These are phyloP conservation scores for Ophion ventricosus DNA, from an alignment of 2,888 invertebrate genomes.

Conservation along the genomic window DNA sequence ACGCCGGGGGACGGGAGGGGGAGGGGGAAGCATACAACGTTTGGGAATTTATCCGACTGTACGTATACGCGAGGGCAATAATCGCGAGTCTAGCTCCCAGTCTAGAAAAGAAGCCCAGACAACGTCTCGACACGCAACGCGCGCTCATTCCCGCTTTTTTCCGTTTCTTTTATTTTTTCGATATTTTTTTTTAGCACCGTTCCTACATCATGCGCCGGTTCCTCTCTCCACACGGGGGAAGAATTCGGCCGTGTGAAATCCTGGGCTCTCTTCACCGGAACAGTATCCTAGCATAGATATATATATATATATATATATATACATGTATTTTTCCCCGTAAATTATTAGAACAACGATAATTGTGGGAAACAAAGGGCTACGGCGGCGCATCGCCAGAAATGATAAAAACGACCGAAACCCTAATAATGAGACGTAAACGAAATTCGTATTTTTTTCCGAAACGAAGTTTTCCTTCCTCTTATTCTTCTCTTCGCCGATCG, in stretches of 20 bases:
- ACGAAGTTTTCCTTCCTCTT: not conserved
- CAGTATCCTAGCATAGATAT: conserved; percentile 37
- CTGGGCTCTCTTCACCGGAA: conserved; percentile 42
- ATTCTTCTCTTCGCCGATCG: too few relatives aligned
- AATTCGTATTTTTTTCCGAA: not conserved
- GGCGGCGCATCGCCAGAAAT: not conserved
- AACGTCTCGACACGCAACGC: conserved; percentile 66
- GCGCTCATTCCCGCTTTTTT: not conserved
- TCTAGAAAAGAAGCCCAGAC: conserved; percentile 58
- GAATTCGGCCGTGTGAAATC: conserved; percentile 62
- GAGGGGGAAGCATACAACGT: not conserved
- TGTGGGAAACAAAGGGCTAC: conserved; percentile 52
- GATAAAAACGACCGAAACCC: not conserved
- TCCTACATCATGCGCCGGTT: conserved; percentile 13
- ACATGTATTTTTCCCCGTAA: conserved; percentile 50
- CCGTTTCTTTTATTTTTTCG: conserved; percentile 43
- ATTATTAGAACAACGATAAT: conserved; percentile 53
- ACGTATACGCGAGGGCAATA: conserved; percentile 28
- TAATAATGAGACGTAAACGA: not conserved
- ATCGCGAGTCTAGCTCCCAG: conserved; percentile 65
- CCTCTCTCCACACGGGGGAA: conserved; percentile 51
- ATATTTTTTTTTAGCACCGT: conserved; percentile 49
- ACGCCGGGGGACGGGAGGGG: not conserved
- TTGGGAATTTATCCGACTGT: not conserved
- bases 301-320: conserved; percentile 1